Percentiles rank a stretch among this genome's conserved stretches.
These are phyloP conservation scores for Phrixothrix hirtus DNA, from an alignment of 2,888 invertebrate species.

Conservation along the genomic window DNA sequence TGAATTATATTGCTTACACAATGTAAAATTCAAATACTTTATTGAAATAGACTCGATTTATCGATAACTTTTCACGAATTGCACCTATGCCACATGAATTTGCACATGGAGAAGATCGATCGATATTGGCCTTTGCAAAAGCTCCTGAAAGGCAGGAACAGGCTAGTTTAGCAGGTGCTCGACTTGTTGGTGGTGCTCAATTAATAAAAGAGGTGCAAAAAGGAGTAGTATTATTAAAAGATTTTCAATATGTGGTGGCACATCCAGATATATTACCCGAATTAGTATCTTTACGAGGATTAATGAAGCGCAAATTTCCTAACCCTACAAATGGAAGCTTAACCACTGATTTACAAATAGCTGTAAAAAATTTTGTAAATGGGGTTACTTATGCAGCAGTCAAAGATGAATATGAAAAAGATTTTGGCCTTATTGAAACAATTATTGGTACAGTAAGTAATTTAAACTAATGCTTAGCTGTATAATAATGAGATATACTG, in stretches of 20 bases:
- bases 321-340: conserved; percentile 69
- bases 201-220: conserved; percentile 77
- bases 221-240: conserved; percentile 67
- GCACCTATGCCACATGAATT: conserved; percentile 71
- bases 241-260: conserved; percentile 75
- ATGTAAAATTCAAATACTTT: too few relatives aligned
- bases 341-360: conserved; percentile 63
- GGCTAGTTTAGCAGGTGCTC: conserved; percentile 72
- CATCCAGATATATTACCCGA: conserved; percentile 82
- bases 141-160: conserved; percentile 62
- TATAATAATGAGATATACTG: too few relatives aligned
- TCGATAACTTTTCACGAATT: conserved; percentile 71
- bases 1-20: not conserved
- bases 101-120: conserved; percentile 68
- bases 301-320: conserved; percentile 79
- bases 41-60: conserved; percentile 66
- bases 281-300: conserved; percentile 72
- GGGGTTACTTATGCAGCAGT: conserved; percentile 71
- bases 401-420: conserved; percentile 70
- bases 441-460: conserved; percentile 71
- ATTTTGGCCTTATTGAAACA: conserved; percentile 70
- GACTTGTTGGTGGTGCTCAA: conserved; percentile 71
- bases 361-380: conserved; percentile 67
- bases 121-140: conserved; percentile 76
- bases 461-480: too few relatives aligned